Base-by-base conservation (phyloP, 2,888 invertebrate genomes). In the Stratiomys singularior region DNA sequence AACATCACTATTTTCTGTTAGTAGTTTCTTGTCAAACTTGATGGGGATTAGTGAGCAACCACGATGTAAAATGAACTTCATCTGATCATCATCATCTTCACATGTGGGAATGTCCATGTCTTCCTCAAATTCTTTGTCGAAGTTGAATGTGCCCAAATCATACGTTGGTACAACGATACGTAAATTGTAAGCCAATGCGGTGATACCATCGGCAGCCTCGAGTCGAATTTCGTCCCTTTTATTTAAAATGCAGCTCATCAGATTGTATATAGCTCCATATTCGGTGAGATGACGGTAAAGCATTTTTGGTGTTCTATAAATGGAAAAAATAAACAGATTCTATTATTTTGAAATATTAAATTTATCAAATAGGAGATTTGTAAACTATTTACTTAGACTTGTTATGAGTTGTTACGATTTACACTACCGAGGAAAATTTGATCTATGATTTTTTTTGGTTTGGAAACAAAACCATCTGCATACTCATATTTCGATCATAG, bases 1-100 rank as follows among this genome's bases (percentile, higher is more conserved):
- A 9, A 88, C 87, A 77, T 88, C 88, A 78, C 87, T 87, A 72
- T 83, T 82, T 30, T 84, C 82, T 52, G 85, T 86, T 4, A 87
- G 82, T 63, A 86, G 77, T 78, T 84, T 83, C 78, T 86, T 87
- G 77, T 84, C 85, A 37, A 85, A 88, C 71, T 82, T 82, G 63
- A 80, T 78, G 21, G 80, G 78, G 52, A 80, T 79, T 77, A 77
- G 64, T 4, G 80, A 80, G 84, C 83, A 72, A 79, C 82, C 37
- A 80, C 81, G n/a, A 81, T 78, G 28, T 11, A 18, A 58, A 52
- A 79, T 37, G 56, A 80, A 80, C 77, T 79, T 79, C 21, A 81
- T 81, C 2, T 76, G 47, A 44, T 76, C 79, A 1, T 71, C 80
- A 15, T 74, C 77, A 7, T 13, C 74, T 77, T 80, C 4, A 77